Conservation (phyloP, 2,113 vertebrate genomes). For the Passer montanus region DNA sequence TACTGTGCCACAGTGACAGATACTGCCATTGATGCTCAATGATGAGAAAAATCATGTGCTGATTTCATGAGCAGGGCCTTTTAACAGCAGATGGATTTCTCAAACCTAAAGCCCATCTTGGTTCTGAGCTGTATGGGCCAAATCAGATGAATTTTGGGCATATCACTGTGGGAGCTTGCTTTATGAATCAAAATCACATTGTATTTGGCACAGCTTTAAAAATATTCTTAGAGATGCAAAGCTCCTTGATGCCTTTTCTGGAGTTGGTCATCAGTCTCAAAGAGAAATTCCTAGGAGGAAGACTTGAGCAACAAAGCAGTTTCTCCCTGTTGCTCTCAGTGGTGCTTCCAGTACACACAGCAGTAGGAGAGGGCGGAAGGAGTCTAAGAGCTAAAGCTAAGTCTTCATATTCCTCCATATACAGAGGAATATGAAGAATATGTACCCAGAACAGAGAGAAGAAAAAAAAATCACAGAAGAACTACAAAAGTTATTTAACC, state of each 20-base stretch:
- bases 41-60: background rate
- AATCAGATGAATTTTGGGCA: background rate
- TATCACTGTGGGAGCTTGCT: background rate
- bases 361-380: background rate
- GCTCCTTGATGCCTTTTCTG: background rate
- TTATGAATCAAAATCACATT: background rate
- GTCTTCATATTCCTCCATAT: background rate
- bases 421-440: background rate
- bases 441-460: background rate
- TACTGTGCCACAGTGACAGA: background rate
- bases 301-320: background rate
- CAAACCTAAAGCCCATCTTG: background rate
- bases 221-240: background rate
- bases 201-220: background rate
- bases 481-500: background rate
- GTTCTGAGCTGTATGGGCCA: background rate
- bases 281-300: background rate
- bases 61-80: background rate
- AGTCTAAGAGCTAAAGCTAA: background rate
- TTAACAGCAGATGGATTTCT: background rate
- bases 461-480: background rate
- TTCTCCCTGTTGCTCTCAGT: background rate
- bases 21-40: background rate
- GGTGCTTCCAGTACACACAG: background rate
- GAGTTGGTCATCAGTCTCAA: background rate